These are phyloP conservation scores for Poeciliopsis retropinna DNA, from an alignment of 2,113 vertebrate species.

Conservation along the genomic window DNA sequence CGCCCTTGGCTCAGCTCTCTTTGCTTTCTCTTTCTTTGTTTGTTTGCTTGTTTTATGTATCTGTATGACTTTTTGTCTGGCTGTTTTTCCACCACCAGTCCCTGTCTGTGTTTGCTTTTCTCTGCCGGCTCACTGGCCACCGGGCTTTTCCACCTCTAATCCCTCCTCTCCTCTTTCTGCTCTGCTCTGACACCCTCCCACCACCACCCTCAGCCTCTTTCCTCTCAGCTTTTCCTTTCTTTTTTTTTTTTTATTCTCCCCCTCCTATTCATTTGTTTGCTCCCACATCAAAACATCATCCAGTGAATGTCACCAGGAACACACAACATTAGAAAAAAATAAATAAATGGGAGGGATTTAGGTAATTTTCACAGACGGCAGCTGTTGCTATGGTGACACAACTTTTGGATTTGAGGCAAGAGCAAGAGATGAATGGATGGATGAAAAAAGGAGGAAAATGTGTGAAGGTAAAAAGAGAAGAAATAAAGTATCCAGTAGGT, in stretches of 20 bases:
- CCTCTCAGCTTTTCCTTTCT: background rate
- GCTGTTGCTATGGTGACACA: constrained; percentile 84
- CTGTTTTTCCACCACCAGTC: constrained; percentile 24
- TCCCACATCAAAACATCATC: constrained; percentile 56
- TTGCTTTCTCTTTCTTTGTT: constrained; percentile 43
- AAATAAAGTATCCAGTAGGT: constrained; percentile 19
- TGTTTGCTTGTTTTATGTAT: constrained; percentile 34
- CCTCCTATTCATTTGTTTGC: constrained; percentile 44
- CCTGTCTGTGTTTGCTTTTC: constrained; percentile 49
- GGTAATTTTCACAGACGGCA: constrained; percentile 79
- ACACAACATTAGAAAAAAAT: constrained; percentile 25
- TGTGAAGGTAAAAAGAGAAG: background rate
- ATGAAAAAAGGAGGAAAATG: constrained; percentile 50
- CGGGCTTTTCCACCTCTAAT: constrained; percentile 70
- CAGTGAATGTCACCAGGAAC: constrained; percentile 52
- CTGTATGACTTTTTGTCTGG: constrained; percentile 25
- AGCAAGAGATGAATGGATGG: constrained; percentile 66
- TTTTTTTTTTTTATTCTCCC: constrained; percentile 3
- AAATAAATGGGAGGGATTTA: constrained; percentile 70
- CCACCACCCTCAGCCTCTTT: constrained; percentile 34
- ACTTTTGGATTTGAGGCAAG: constrained; percentile 76
- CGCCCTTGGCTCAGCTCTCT: constrained; percentile 27
- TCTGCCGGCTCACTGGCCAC: constrained; percentile 55
- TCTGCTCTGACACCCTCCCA: constrained; percentile 39
- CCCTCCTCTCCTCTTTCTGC: constrained; percentile 63